Base-by-base conservation (phyloP, 2,888 invertebrate genomes). In the Conchocele bisecta region DNA sequence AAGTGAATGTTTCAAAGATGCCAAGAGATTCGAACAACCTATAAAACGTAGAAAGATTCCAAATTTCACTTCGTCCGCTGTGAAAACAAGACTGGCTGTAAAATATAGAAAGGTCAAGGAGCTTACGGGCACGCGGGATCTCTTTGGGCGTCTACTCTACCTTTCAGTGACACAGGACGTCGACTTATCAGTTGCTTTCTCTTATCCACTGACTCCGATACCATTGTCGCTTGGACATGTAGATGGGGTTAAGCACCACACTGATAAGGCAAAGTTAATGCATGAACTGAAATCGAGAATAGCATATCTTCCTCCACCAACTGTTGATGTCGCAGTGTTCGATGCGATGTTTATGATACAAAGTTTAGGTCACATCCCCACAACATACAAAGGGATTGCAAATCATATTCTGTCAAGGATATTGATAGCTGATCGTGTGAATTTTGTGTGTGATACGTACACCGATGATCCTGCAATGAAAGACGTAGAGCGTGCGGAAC, bases 281-380 rank as follows among this genome's bases (percentile, higher is more conserved):
- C 41, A 63, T 13, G 37, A 42, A 13, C 46, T 68, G 2, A 54
- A 73, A 54, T 15, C 17, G 1, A 57, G 15, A 17, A 11, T 26
- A 3, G 15, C 7, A 41, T n/a, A 26, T n/a, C 7, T 4, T 9
- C 3, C 20, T 6, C 66, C 66, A 20, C 20, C 33, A n/a, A 28
- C 5, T 22, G 44, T 13, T 9, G 46, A 67, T 53, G 44, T 31
- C 37, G n/a, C 24, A n/a, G 42, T 68, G 9, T 39, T 64, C 24
- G 69, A 69, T 46, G 71, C 44, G 5, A 42, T 64, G 50, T 71
- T 66, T 35, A 31, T 71, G 17, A 17, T 65, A 2, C 59, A 65
- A 17, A 20, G 44, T 26, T 17, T 58, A 13, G 39, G 13, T 11
- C 53, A 51, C 24, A 9, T 46, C 13, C 65, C 65, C 2, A 29